Percentiles rank a stretch among this genome's conserved stretches.
Conservation (phyloP, 2,113 vertebrate species). For the Channa maculata region DNA sequence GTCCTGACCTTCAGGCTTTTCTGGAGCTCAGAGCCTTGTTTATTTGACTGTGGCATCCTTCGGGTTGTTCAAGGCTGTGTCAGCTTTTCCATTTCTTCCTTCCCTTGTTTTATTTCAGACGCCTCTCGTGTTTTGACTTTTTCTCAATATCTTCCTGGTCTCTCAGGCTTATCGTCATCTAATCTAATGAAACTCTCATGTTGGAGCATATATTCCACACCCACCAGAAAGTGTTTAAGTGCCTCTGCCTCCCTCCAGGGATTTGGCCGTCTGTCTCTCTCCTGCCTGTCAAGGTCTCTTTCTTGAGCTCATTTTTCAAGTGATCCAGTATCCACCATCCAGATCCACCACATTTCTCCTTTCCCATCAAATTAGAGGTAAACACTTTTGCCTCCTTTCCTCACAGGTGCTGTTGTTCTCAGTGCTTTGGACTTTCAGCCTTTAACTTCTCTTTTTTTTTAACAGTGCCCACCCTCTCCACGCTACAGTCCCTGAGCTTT, state of each 20-base stretch:
- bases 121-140: neutral
- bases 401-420: neutral
- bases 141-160: neutral
- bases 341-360: neutral
- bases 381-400: neutral
- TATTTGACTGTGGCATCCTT: too few relatives aligned
- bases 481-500: neutral
- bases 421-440: neutral
- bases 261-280: constrained; percentile 3
- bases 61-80: too few relatives aligned
- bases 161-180: neutral
- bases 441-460: constrained; percentile 1
- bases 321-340: neutral
- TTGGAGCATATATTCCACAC: neutral
- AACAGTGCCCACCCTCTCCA: neutral
- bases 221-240: neutral
- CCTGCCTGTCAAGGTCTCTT: neutral
- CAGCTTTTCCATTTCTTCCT: too few relatives aligned
- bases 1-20: neutral
- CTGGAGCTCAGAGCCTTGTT: neutral
- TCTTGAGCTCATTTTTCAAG: constrained; percentile 6
- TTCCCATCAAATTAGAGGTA: neutral
- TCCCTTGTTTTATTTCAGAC: neutral
- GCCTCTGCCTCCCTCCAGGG: neutral
- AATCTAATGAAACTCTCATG: constrained; percentile 1